Evolutionary conservation across 2,797 vertebrate species (phyloP).

Genomic region (Pogonophryne albipinna): DNA sequence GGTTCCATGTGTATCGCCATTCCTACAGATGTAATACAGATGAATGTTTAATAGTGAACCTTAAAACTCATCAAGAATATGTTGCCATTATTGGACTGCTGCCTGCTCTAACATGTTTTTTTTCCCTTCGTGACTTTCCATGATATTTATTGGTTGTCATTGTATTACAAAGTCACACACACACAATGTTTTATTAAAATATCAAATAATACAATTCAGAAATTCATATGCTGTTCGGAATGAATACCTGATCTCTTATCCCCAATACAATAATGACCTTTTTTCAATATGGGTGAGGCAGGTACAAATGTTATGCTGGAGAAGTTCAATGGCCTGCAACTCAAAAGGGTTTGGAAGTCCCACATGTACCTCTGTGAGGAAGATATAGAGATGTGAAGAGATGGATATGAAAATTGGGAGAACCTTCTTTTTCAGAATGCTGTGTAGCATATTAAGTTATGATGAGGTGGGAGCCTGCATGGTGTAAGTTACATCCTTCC

Average conservation of each 20-base stretch:
- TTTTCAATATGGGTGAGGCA: slow-evolving; percentile 27
- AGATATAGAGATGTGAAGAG: slow-evolving; percentile 25
- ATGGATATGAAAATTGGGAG: slow-evolving; percentile 28
- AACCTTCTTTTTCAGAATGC: slow-evolving; percentile 37
- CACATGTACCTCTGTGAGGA: slow-evolving; percentile 22
- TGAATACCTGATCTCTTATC: slow-evolving; percentile 22
- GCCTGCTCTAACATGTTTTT: background rate
- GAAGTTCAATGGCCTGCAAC: slow-evolving; percentile 34
- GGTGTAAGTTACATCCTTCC: slow-evolving; percentile 41
- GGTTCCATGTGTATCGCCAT: too few species aligned
- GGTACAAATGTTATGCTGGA: slow-evolving; percentile 9
- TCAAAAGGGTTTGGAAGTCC: slow-evolving; percentile 33
- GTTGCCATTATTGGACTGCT: background rate
- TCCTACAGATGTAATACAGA: too few species aligned
- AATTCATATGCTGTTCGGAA: background rate
- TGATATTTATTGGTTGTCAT: background rate
- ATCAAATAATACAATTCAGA: background rate
- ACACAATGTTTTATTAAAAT: background rate
- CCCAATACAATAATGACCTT: slow-evolving; percentile 26
- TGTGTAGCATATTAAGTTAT: slow-evolving; percentile 46
- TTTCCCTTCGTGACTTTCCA: background rate
- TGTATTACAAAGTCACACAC: background rate
- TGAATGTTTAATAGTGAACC: too few species aligned
- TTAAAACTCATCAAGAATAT: background rate
- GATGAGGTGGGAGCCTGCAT: slow-evolving; percentile 23